Conservation (phyloP, 2,113 vertebrate species). For the Coregonus clupeaformis region DNA sequence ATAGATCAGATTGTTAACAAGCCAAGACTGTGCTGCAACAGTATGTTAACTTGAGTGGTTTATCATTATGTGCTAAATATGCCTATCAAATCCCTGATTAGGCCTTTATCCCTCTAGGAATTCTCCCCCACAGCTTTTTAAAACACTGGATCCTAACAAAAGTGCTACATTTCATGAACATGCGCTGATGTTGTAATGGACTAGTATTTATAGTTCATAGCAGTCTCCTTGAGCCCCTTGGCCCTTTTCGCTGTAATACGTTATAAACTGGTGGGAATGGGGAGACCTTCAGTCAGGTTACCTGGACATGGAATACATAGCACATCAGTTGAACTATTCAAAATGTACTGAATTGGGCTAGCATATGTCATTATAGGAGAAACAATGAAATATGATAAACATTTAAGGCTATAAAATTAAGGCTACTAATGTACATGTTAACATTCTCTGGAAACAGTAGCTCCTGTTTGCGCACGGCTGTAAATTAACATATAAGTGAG, state of each 20-base stretch:
- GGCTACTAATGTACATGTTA: slow-evolving; percentile 25
- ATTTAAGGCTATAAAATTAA: slow-evolving; percentile 51
- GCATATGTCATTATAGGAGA: slow-evolving; percentile 14
- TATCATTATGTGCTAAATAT: slow-evolving; percentile 45
- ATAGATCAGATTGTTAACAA: slow-evolving; percentile 30
- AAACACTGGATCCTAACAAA: slow-evolving; percentile 49
- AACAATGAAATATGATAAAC: slow-evolving; percentile 34
- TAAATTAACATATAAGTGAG: slow-evolving; percentile 37
- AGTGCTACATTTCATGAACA: slow-evolving; percentile 52
- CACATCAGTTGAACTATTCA: not conserved
- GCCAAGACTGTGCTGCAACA: slow-evolving; percentile 40
- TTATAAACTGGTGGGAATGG: slow-evolving; percentile 23
- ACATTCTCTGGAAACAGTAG: slow-evolving; percentile 19
- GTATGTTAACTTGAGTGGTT: slow-evolving; percentile 63
- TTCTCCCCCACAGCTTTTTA: slow-evolving; percentile 42
- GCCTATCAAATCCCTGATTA: slow-evolving; percentile 58
- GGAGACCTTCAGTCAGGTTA: slow-evolving; percentile 8
- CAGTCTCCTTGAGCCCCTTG: slow-evolving; percentile 11
- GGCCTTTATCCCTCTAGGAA: slow-evolving; percentile 58
- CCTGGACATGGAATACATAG: slow-evolving; percentile 14
- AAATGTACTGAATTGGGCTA: slow-evolving; percentile 10
- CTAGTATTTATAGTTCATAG: slow-evolving; percentile 30
- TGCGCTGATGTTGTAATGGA: slow-evolving; percentile 27
- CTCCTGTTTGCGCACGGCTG: slow-evolving; percentile 16
- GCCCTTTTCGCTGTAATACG: slow-evolving; percentile 7